phyloP scores from a whole-genome alignment of 2,888 invertebrate species.

The Strigamia maritima region DNA sequence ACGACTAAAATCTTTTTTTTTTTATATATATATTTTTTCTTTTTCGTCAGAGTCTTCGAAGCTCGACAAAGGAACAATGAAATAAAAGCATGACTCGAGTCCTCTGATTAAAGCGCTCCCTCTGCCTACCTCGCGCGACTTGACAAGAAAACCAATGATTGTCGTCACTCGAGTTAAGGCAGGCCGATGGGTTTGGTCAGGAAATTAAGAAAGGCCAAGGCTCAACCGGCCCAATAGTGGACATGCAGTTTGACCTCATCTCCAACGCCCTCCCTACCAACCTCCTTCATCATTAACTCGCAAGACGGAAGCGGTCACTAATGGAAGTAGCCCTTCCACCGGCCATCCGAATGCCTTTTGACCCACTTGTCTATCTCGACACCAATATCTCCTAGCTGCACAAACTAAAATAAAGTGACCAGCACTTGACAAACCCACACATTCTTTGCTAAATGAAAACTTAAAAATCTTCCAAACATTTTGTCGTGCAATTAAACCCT shows the following conservation, averaged over 20 bases:
- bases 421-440: neutral
- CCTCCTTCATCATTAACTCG: conserved; percentile 13
- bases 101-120: conserved; percentile 15
- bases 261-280: neutral
- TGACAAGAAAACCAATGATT: conserved; percentile 28
- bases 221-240: conserved; percentile 20
- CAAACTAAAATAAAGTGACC: conserved; percentile 14
- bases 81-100: neutral
- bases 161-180: conserved; percentile 19
- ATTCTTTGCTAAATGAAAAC: neutral
- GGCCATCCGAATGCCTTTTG: neutral
- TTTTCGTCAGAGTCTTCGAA: too few species aligned
- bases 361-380: conserved; percentile 11
- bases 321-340: neutral
- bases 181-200: conserved; percentile 19
- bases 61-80: neutral
- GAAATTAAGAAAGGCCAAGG: conserved; percentile 24
- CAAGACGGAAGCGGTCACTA: neutral
- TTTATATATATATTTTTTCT: too few species aligned
- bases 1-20: neutral
- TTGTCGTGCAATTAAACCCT: neutral
- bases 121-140: neutral
- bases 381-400: neutral
- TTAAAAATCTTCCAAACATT: neutral
- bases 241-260: conserved; percentile 1